Evolutionary conservation across 2,113 vertebrate genomes (phyloP).

Genomic region (Phodopus roborovskii): DNA sequence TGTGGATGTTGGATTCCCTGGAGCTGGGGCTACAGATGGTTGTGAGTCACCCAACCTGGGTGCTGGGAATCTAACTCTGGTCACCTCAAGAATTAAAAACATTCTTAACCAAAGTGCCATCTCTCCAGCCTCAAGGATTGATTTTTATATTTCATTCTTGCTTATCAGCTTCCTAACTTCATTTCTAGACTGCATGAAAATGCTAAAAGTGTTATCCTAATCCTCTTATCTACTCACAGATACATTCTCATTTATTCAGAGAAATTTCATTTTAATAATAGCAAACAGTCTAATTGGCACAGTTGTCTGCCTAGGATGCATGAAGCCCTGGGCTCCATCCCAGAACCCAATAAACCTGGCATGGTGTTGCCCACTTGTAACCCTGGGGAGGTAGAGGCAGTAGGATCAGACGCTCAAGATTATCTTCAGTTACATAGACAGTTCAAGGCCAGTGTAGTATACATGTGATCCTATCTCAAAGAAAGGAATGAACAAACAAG

Average conservation of each 20-base stretch:
- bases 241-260: constrained; percentile 24
- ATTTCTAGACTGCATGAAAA: constrained; percentile 25
- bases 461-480: background rate
- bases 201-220: background rate
- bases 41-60: background rate
- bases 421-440: background rate
- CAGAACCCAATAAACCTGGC: too few species aligned
- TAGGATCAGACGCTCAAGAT: background rate
- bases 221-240: constrained; percentile 16
- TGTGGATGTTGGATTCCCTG: background rate
- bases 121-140: background rate
- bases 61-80: background rate
- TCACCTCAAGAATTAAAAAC: background rate
- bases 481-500: too few species aligned
- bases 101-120: background rate
- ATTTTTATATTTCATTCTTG: background rate
- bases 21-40: background rate
- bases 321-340: background rate
- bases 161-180: constrained; percentile 9
- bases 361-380: too few species aligned
- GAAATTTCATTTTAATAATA: background rate
- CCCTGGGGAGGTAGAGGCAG: background rate
- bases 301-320: background rate
- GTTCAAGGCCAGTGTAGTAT: background rate
- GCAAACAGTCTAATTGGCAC: background rate